A percentile compares a stretch with the other conserved stretches of the same genome.
Conservation (phyloP, 30 jellyfish, hydroid and myxozoan genomes). For the Haliclystus octoradiatus region DNA sequence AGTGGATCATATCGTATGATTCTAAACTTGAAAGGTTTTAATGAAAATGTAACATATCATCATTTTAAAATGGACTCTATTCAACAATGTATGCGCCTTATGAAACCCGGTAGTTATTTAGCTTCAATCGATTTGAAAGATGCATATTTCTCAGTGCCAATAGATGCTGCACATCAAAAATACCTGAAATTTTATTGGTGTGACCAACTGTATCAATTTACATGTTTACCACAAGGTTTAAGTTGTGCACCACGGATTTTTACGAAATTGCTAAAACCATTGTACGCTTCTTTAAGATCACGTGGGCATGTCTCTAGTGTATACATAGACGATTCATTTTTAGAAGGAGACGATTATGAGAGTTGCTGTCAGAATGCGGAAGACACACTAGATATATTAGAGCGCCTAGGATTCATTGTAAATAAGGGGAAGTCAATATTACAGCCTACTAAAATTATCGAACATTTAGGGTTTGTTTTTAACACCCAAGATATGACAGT, state of each 20-base stretch:
- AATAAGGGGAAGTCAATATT: constrained; percentile 7
- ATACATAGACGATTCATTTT: constrained; percentile 27
- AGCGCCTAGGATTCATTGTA: constrained; percentile 2
- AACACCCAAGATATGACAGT: constrained; percentile 7
- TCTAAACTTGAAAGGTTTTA: constrained; percentile 15
- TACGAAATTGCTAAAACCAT: constrained; percentile 37
- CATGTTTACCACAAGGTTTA: constrained; percentile 34
- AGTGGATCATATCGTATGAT: constrained; percentile 14
- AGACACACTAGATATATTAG: constrained; percentile 15
- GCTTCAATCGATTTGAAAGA: constrained; percentile 23
- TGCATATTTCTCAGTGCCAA: constrained; percentile 16
- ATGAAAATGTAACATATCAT: constrained; percentile 9
- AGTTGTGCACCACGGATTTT: constrained; percentile 23
- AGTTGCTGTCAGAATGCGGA: no score
- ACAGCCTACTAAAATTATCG: constrained; percentile 1
- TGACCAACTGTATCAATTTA: background rate
- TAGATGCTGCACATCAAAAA: constrained; percentile 9
- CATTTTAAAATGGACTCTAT: constrained; percentile 43
- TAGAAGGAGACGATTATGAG: constrained; percentile 29
- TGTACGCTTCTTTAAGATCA: constrained; percentile 7
- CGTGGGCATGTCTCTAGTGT: constrained; percentile 23
- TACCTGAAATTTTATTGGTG: constrained; percentile 7
- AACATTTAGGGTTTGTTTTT: constrained; percentile 11
- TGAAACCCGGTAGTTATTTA: constrained; percentile 22
- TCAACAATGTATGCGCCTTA: constrained; percentile 1